Base-by-base conservation (phyloP, 2,113 vertebrate species). In the Boleophthalmus pectinirostris region DNA sequence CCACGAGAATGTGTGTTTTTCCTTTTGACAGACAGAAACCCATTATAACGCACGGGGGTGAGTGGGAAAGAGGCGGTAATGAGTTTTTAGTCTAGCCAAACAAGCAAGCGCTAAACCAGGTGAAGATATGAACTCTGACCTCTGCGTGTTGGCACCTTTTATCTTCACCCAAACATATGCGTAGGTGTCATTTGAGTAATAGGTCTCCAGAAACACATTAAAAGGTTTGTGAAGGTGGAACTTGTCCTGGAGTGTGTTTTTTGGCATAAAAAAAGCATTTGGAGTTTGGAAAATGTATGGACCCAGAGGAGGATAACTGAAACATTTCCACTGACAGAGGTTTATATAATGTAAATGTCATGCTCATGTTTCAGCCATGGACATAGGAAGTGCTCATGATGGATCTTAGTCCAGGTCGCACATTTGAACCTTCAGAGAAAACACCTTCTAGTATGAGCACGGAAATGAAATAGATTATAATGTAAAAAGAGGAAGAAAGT, bases 1-100 rank as follows among this genome's bases (percentile, higher is more conserved):
- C 83, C 82, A 77, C 75, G 77, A 83, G 78, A 86, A 89, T 86
- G 84, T 86, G n/a, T 86, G 51, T 75, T 82, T 33, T 61, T 68
- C 7, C 45, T n/a, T 0, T 33, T 56, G 68, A 49, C 67, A 76
- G 43, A 67, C 57, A 69, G 2, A 47, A 24, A 54, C 33, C 53
- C 68, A 65, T 68, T 18, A 43, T n/a, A 29, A 14, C n/a, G 4
- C 63, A 5, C 21, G 58, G 33, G n/a, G 38, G 38, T 43, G 38
- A 43, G 8, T 43, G 8, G 38, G 38, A 43, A 43, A 43, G 38
- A 43, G 38, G 38, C 66, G 53, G 24, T 67, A 0, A 65, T 64
- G 54, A 16, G 43, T 60, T 25, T n/a, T 56, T 7, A 47, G 56
- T 20, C 51, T 11, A 38, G 18, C 15, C 60, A 24, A 63, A 35